Evolutionary conservation across 2,797 vertebrate genomes (phyloP), one percentile per base, ranked within the genome.

Genomic region (Agapornis canus): DNA sequence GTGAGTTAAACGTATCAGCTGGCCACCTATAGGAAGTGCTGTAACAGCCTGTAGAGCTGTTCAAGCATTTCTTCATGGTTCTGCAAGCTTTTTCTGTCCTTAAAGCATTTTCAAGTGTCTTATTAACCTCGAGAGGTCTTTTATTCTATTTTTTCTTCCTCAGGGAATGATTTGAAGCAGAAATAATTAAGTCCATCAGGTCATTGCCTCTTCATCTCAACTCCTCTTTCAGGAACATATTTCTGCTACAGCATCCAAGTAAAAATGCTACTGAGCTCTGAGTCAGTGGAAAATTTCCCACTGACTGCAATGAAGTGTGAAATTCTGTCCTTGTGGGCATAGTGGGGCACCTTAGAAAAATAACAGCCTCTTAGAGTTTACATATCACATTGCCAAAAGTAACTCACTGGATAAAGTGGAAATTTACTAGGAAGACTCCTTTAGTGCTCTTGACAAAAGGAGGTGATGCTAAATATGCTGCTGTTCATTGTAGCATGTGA

Each of bases 371-470:
- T 3, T 6, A 1, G 20, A 48, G 52, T 11, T 5, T 21, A 23
- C 11, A 5, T 1, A 3, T 14, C 10, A 2, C 18, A 1, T 6
- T 6, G 42, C 3, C 52, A 32, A 15, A 8, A 42, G 14, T 13
- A 73, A 48, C 49, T 57, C 56, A 3, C 27, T 32, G 21, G 11
- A 5, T 42, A 11, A 47, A 73, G 66, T 2, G 39, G 31, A n/a
- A 31, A 8, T 9, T 42, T 23, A 20, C 18, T 18, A 18, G 68
- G 37, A 47, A 49, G 27, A 8, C 51, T 21, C 40, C 16, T 49
- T 35, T 10, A 57, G 54, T 13, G 3, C 13, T 17, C n/a, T 40
- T 23, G 76, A 11, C 23, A 18, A 61, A 6, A 32, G 17, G n/a
- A 54, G 40, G 14, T 4, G 42, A 17, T 42, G 49, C 26, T 29